A percentile compares a stretch with the other conserved stretches of the same genome.
These are phyloP conservation scores for Orgyia antiqua DNA, from an alignment of 2,888 invertebrate species.

Conservation along the genomic window DNA sequence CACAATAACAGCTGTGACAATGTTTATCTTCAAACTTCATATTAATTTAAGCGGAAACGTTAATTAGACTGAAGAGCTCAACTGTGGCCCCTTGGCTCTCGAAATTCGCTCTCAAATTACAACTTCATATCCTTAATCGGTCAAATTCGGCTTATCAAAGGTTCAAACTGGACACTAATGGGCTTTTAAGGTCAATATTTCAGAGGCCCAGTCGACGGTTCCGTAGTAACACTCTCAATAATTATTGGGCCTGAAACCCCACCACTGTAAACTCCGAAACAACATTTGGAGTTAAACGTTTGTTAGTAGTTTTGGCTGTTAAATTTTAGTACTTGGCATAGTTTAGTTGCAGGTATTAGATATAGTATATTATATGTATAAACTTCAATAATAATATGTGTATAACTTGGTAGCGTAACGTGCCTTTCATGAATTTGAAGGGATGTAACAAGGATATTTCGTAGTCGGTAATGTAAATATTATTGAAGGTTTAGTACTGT, in stretches of 20 bases:
- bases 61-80: slow-evolving; percentile 10
- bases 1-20: not conserved
- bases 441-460: too few relatives aligned
- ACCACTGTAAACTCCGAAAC: slow-evolving; percentile 30
- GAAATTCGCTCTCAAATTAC: slow-evolving; percentile 37
- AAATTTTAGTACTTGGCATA: slow-evolving; percentile 26
- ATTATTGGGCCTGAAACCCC: slow-evolving; percentile 50
- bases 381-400: too few relatives aligned
- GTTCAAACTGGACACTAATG: slow-evolving; percentile 58
- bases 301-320: slow-evolving; percentile 29
- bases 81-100: slow-evolving; percentile 6
- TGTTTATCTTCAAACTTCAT: not conserved
- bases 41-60: slow-evolving; percentile 6
- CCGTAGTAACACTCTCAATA: slow-evolving; percentile 39
- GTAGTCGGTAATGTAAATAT: too few relatives aligned
- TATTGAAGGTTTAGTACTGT: too few relatives aligned
- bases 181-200: slow-evolving; percentile 67
- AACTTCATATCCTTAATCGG: slow-evolving; percentile 48
- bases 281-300: slow-evolving; percentile 30
- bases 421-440: too few relatives aligned
- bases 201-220: slow-evolving; percentile 31
- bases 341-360: slow-evolving; percentile 11
- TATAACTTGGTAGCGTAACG: too few relatives aligned
- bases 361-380: too few relatives aligned
- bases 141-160: slow-evolving; percentile 57